Evolutionary conservation across 1,140 invertebrate species (phyloP).

Genomic region (Lamellibrachia luymesi): DNA sequence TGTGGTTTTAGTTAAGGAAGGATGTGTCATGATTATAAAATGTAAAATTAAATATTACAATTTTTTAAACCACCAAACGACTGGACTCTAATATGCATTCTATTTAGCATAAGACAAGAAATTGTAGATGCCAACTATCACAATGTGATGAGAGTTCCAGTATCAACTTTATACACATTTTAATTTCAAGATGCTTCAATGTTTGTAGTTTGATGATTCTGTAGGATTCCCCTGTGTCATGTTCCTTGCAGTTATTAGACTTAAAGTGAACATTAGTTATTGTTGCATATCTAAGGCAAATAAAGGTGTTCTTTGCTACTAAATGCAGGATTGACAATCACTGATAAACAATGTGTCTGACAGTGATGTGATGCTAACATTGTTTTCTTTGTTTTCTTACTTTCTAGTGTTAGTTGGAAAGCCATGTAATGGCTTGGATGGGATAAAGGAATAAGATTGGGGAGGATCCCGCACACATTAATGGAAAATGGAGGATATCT

Average conservation of each 20-base stretch:
- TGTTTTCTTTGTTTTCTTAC: neutral
- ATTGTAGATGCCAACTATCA: neutral
- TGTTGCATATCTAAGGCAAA: too few relatives aligned
- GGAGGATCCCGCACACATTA: neutral
- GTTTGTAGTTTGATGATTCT: neutral
- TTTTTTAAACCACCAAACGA: neutral
- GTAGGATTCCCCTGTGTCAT: neutral
- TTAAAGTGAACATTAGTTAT: neutral
- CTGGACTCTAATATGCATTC: neutral
- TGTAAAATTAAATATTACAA: neutral
- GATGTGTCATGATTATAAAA: neutral
- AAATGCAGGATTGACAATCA: neutral
- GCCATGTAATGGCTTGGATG: neutral
- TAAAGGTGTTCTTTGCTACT: too few relatives aligned
- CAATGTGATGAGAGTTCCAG: neutral
- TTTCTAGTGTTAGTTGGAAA: conserved; percentile 5
- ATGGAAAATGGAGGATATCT: neutral
- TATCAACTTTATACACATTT: neutral
- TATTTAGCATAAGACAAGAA: neutral
- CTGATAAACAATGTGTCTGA: neutral
- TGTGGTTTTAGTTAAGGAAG: neutral
- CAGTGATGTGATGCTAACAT: neutral
- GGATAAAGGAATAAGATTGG: conserved; percentile 1
- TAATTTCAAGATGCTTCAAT: neutral
- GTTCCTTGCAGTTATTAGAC: neutral